Percentiles rank a stretch among this genome's conserved stretches.
Evolutionary conservation across 2,797 vertebrate species (phyloP).

Genomic region (Pipistrellus kuhlii): DNA sequence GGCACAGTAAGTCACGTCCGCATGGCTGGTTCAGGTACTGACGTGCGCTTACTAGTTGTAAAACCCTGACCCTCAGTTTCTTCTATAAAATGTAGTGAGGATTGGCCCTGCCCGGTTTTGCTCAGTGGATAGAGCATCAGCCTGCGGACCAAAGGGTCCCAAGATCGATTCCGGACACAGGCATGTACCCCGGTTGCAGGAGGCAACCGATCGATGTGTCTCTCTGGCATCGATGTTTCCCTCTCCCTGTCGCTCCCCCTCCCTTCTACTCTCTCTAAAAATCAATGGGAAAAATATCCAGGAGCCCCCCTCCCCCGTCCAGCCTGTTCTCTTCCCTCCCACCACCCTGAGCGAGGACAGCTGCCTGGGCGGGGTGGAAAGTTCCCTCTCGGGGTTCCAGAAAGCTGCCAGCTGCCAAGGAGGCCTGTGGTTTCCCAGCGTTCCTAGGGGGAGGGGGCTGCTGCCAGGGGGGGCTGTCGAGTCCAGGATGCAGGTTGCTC

Average conservation of each 20-base stretch:
- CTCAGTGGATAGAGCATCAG: too few species aligned
- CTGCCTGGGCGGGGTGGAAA: neutral
- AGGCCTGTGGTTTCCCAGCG: constrained; percentile 6
- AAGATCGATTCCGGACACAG: too few species aligned
- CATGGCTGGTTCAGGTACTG: neutral
- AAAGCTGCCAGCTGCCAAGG: neutral
- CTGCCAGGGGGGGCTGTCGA: neutral
- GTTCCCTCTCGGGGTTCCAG: neutral
- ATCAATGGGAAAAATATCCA: too few species aligned
- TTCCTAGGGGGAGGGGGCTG: neutral
- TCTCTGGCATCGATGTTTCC: too few species aligned
- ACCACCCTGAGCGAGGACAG: neutral
- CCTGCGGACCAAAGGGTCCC: too few species aligned
- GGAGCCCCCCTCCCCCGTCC: accelerated
- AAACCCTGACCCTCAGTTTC: neutral
- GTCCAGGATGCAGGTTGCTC: constrained; percentile 69
- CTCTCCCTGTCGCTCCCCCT: too few species aligned
- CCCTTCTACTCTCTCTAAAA: too few species aligned
- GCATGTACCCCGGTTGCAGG: too few species aligned
- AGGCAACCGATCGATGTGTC: too few species aligned
- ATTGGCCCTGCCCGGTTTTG: neutral
- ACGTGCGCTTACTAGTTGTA: neutral
- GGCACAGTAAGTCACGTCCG: neutral
- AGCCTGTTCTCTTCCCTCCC: neutral
- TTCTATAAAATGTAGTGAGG: neutral